Evolutionary conservation across 2,888 invertebrate species (phyloP), one percentile per base, ranked within the genome.

Genomic region (Eupeodes luniger): DNA sequence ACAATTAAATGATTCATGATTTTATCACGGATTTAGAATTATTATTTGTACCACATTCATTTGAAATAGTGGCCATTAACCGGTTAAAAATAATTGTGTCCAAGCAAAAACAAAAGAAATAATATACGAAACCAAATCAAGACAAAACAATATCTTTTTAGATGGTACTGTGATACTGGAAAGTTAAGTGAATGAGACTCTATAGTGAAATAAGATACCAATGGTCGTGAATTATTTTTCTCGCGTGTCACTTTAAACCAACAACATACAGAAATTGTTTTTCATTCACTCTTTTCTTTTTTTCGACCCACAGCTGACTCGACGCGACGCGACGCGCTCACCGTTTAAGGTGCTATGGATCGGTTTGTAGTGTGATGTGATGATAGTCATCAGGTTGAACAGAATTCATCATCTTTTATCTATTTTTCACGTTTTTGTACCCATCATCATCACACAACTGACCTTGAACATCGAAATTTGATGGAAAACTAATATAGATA

Each of bases 181-280:
- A 69, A 64, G 70, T 36, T 53, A 72, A 53, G 14, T 77, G 53
- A 81, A 77, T 77, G 81, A 81, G 77, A 85, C 61, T 66, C 11
- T 53, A 14, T 14, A 70, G 34, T 70, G 84, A 76, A 76, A 80
- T 75, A 69, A 49, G 67, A 74, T 67, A 76, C 36, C 4, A 9
- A 64, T 72, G 85, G 53, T 51, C 4, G 27, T 10, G 9, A 66
- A 47, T 12, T 66, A 66, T 66, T 49, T 16, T 67, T 49, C 67
- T 51, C 47, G 12, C 69, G n/a, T 61, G 79, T 34, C 62, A 75
- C 55, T 64, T 78, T 44, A 66, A 66, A 51, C 16, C 36, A 36
- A 40, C 77, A 51, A 72, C 67, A 64, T 9, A 72, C 62, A 64
- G 12, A 51, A 49, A 64, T 64, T 47, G 5, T 59, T 64, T 70